Percentiles rank a stretch among this genome's conserved stretches.
Conservation (phyloP, 2,888 invertebrate species). For the Helleia helle region DNA sequence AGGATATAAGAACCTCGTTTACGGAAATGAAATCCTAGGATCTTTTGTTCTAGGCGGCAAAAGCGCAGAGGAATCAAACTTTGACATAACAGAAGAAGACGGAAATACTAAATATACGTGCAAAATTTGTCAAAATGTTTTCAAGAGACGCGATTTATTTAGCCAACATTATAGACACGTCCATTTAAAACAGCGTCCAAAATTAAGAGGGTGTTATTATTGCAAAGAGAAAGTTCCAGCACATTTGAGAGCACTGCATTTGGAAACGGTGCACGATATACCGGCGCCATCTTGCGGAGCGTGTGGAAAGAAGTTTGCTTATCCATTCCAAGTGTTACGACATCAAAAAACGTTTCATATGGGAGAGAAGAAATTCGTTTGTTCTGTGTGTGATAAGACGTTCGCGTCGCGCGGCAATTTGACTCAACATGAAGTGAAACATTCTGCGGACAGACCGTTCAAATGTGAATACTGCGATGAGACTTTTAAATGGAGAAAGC, state of each 20-base stretch:
- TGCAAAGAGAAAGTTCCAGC: slow-evolving; percentile 35
- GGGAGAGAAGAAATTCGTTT: slow-evolving; percentile 45
- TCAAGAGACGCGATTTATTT: slow-evolving; percentile 34
- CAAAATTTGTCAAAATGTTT: slow-evolving; percentile 32
- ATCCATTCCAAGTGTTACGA: slow-evolving; percentile 32
- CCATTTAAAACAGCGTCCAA: slow-evolving; percentile 36
- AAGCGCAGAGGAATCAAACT: slow-evolving; percentile 27
- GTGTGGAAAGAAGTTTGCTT: slow-evolving; percentile 42
- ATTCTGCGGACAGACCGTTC: slow-evolving; percentile 30
- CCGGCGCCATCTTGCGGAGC: slow-evolving; percentile 42
- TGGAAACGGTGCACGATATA: slow-evolving; percentile 40
- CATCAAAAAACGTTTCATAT: slow-evolving; percentile 44
- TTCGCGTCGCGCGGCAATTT: slow-evolving; percentile 41
- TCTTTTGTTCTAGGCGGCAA: slow-evolving; percentile 40
- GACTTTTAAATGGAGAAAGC: slow-evolving; percentile 28
- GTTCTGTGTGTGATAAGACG: slow-evolving; percentile 58
- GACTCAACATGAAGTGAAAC: slow-evolving; percentile 26
- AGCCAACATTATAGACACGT: slow-evolving; percentile 44
- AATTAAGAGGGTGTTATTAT: slow-evolving; percentile 34
- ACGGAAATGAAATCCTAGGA: slow-evolving; percentile 5
- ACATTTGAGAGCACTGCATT: slow-evolving; percentile 33
- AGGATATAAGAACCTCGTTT: too few relatives aligned
- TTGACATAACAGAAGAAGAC: slow-evolving; percentile 20
- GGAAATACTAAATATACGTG: slow-evolving; percentile 26
- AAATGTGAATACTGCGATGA: slow-evolving; percentile 28